A percentile compares a stretch with the other conserved stretches of the same genome.
Evolutionary conservation across 2,797 vertebrate genomes (phyloP).

Genomic region (Galago senegalensis): DNA sequence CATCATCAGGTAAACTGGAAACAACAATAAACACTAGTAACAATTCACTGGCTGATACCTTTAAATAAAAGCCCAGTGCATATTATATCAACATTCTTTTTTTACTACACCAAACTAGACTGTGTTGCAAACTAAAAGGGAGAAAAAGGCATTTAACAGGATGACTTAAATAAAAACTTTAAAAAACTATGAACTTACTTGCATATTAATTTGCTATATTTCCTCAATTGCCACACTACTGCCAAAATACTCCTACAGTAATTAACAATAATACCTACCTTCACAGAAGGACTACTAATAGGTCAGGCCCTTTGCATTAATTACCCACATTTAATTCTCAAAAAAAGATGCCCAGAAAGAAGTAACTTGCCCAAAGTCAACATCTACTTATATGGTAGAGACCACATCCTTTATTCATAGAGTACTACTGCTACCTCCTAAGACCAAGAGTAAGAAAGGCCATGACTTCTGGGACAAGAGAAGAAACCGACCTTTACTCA

Average conservation of each 20-base stretch:
- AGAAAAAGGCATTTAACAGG: conserved; percentile 3
- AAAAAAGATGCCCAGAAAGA: conserved; percentile 1
- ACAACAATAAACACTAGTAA: conserved; percentile 38
- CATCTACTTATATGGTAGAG: neutral
- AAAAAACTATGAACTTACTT: neutral
- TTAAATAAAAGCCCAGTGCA: conserved; percentile 42
- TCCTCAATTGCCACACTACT: conserved; percentile 20
- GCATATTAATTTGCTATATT: conserved; percentile 19
- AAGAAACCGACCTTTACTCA: conserved; percentile 5
- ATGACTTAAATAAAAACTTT: conserved; percentile 1
- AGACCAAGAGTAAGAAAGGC: conserved; percentile 10
- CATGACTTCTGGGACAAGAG: neutral
- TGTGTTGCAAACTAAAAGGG: neutral
- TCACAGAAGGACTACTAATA: conserved; percentile 1
- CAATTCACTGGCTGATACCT: conserved; percentile 51
- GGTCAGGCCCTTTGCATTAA: conserved; percentile 41
- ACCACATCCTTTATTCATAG: neutral
- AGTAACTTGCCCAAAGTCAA: neutral
- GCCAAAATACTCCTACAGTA: neutral
- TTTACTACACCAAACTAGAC: neutral
- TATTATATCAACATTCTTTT: conserved; percentile 28
- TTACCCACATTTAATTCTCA: conserved; percentile 44
- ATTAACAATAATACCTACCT: conserved; percentile 35
- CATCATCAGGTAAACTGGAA: neutral
- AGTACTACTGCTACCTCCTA: neutral